Evolutionary conservation across 2,797 vertebrate species (phyloP).

Genomic region (Erpetoichthys calabaricus): DNA sequence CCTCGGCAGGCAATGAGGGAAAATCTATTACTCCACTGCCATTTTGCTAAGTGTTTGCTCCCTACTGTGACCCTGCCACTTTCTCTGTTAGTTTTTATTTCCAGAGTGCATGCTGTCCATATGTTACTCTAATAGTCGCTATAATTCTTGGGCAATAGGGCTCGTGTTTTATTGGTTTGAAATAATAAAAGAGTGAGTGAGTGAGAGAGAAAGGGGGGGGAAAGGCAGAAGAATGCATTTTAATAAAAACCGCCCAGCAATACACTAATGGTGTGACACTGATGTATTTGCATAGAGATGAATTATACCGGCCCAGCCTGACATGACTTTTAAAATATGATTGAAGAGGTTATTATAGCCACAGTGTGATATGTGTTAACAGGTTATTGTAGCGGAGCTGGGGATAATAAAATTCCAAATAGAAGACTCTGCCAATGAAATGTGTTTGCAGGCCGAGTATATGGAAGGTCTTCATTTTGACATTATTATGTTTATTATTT

Average conservation of each 20-base stretch:
- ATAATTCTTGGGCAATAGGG: constrained; percentile 83
- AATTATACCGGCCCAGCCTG: constrained; percentile 63
- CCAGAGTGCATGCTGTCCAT: constrained; percentile 79
- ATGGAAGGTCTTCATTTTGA: constrained; percentile 45
- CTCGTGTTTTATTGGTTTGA: constrained; percentile 72
- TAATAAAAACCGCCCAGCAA: constrained; percentile 71
- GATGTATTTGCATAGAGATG: constrained; percentile 91
- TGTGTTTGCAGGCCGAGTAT: constrained; percentile 36
- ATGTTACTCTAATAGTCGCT: constrained; percentile 85
- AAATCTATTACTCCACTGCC: constrained; percentile 67
- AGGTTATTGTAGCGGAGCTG: constrained; percentile 56
- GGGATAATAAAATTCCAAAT: constrained; percentile 57
- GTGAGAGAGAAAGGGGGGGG: constrained; percentile 9
- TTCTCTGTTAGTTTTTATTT: constrained; percentile 90
- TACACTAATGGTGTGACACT: constrained; percentile 80
- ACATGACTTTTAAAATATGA: constrained; percentile 93
- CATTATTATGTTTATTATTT: constrained; percentile 32
- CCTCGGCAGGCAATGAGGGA: constrained; percentile 28
- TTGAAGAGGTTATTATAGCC: constrained; percentile 79
- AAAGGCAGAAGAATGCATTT: constrained; percentile 63
- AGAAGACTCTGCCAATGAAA: constrained; percentile 42
- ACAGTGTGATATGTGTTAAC: constrained; percentile 59
- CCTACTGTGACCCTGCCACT: constrained; percentile 70
- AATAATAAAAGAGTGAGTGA: constrained; percentile 40
- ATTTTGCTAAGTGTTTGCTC: constrained; percentile 87